A percentile compares a stretch with the other conserved stretches of the same genome.
phyloP scores from a whole-genome alignment of 1,140 invertebrate genomes.

The Dysdera silvatica region DNA sequence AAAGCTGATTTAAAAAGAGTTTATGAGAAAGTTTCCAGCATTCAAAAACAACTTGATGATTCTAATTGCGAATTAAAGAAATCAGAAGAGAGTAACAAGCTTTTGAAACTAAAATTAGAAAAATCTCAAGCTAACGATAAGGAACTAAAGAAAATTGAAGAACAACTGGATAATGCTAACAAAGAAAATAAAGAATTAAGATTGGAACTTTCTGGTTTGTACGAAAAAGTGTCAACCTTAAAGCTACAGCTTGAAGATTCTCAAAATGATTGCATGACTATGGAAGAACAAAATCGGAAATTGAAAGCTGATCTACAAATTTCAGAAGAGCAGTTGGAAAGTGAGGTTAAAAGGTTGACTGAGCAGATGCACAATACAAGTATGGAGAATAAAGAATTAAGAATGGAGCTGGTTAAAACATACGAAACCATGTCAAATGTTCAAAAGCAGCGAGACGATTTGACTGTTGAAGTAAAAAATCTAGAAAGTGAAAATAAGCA shows the following conservation, averaged over 20 bases:
- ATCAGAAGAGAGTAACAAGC: conserved; percentile 19
- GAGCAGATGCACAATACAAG: conserved; percentile 52
- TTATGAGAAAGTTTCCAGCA: conserved; percentile 52
- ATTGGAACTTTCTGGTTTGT: conserved; percentile 33
- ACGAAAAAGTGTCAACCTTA: conserved; percentile 33
- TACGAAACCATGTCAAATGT: conserved; percentile 34
- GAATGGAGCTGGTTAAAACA: conserved; percentile 35
- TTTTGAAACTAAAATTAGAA: conserved; percentile 18
- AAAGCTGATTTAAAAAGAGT: conserved; percentile 34
- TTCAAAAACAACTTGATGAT: conserved; percentile 66
- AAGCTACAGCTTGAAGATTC: conserved; percentile 32
- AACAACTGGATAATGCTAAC: conserved; percentile 13
- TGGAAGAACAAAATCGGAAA: conserved; percentile 20
- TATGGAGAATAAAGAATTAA: conserved; percentile 39
- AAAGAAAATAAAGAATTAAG: conserved; percentile 27
- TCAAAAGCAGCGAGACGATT: conserved; percentile 32
- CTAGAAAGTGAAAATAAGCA: conserved; percentile 18
- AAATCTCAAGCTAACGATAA: conserved; percentile 24
- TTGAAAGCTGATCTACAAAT: conserved; percentile 8
- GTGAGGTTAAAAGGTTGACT: conserved; percentile 7
- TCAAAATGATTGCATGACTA: conserved; percentile 28
- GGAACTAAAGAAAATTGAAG: conserved; percentile 24
- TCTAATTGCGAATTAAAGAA: conserved; percentile 21
- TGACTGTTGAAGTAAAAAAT: conserved; percentile 26
- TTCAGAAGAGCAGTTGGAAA: conserved; percentile 17